A percentile compares a stretch with the other conserved stretches of the same genome.
Evolutionary conservation across 1,140 invertebrate species (phyloP).

Genomic region (Teleogryllus occipitalis): DNA sequence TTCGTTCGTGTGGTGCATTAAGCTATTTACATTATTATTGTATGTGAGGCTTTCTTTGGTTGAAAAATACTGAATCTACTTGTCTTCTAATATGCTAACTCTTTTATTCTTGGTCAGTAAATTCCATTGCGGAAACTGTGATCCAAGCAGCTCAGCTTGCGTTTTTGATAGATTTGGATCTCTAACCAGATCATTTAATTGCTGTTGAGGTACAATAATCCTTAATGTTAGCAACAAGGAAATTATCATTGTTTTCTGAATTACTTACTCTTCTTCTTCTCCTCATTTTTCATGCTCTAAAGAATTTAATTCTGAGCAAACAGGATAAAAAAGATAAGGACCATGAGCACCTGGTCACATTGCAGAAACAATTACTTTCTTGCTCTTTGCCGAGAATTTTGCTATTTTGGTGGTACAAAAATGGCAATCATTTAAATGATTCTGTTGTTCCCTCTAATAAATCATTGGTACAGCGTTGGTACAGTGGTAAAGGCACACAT

Average conservation of each 20-base stretch:
- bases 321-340: neutral
- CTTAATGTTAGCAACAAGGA: neutral
- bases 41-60: too few relatives aligned
- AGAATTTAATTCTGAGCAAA: neutral
- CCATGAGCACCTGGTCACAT: neutral
- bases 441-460: neutral
- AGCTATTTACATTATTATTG: neutral
- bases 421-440: constrained; percentile 5
- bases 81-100: neutral
- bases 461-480: too few relatives aligned
- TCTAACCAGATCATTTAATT: too few relatives aligned
- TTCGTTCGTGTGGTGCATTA: constrained; percentile 21
- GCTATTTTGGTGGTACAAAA: neutral
- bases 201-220: neutral
- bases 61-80: too few relatives aligned
- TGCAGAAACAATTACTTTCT: too few relatives aligned
- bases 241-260: neutral
- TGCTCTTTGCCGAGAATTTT: neutral
- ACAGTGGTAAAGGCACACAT: too few relatives aligned
- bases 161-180: too few relatives aligned
- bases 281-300: neutral
- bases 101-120: neutral
- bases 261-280: neutral
- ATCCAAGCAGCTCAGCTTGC: too few relatives aligned
- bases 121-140: neutral